Percentiles rank a stretch among this genome's conserved stretches.
phyloP scores from a whole-genome alignment of 2,113 vertebrate species.

The Sapajus apella region DNA sequence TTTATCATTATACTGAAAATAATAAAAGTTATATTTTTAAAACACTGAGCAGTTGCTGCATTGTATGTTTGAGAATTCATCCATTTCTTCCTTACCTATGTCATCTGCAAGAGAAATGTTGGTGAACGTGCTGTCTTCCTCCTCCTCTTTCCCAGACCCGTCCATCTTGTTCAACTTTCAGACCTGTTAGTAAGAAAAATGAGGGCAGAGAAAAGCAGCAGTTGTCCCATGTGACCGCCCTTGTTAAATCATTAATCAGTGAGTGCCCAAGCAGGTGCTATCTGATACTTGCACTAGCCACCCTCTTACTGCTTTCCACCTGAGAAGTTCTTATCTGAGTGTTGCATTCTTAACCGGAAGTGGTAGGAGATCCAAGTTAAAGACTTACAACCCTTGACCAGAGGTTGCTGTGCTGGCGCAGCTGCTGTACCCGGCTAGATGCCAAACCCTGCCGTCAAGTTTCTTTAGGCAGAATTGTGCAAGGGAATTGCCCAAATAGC shows the following conservation, averaged over 20 bases:
- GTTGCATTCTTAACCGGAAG: neutral
- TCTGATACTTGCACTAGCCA: neutral
- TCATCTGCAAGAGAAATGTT: slow-evolving; percentile 66
- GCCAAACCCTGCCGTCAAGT: neutral
- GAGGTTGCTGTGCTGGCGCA: neutral
- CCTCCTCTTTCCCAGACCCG: neutral
- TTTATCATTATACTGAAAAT: neutral
- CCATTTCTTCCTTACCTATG: slow-evolving; percentile 45
- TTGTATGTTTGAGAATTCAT: neutral
- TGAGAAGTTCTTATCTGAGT: neutral
- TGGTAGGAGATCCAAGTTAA: neutral
- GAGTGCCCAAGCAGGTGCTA: neutral
- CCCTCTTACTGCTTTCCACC: slow-evolving; percentile 16
- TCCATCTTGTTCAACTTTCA: slow-evolving; percentile 57
- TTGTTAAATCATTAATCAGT: slow-evolving; percentile 73
- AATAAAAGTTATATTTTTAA: neutral
- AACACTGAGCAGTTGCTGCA: neutral
- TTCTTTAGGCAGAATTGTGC: neutral
- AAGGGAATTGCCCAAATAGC: neutral
- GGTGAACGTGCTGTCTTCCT: slow-evolving; percentile 50
- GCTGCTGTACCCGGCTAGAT: neutral
- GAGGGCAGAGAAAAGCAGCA: neutral
- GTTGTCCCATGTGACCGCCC: neutral
- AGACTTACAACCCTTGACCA: neutral
- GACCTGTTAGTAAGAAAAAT: neutral